Conservation (phyloP, 2,888 invertebrate species). For the Himalopsyche anomala region DNA sequence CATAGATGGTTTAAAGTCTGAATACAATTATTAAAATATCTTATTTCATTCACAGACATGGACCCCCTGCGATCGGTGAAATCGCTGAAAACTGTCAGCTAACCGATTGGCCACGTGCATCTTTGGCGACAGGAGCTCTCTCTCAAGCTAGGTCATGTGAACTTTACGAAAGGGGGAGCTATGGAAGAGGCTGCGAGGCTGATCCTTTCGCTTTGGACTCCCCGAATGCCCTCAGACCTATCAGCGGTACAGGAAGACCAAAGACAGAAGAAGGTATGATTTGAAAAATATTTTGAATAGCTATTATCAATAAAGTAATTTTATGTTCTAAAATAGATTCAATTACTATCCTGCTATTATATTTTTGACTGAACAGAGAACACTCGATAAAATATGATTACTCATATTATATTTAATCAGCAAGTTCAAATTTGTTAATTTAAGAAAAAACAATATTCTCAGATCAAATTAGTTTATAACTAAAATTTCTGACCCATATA, state of each 20-base stretch:
- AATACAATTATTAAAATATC: neutral
- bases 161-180: slow-evolving; percentile 88
- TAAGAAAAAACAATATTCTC: too few relatives aligned
- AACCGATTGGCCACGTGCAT: slow-evolving; percentile 83
- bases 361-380: too few relatives aligned
- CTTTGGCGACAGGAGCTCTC: slow-evolving; percentile 78
- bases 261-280: slow-evolving; percentile 57
- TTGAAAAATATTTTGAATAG: neutral
- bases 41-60: slow-evolving; percentile 76
- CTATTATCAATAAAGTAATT: too few relatives aligned
- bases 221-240: slow-evolving; percentile 48
- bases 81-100: slow-evolving; percentile 86
- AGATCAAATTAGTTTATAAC: too few relatives aligned
- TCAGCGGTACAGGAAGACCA: slow-evolving; percentile 22
- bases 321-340: too few relatives aligned
- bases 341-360: too few relatives aligned
- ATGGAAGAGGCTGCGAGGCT: slow-evolving; percentile 86
- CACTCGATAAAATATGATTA: too few relatives aligned
- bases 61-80: slow-evolving; percentile 80
- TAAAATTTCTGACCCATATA: too few relatives aligned
- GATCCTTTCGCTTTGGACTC: slow-evolving; percentile 56
- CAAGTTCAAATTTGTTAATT: too few relatives aligned
- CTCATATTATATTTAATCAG: too few relatives aligned
- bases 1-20: neutral
- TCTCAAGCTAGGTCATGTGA: slow-evolving; percentile 82